Conservation (phyloP, 2,888 invertebrate genomes). For the Cyaniris semiargus region DNA sequence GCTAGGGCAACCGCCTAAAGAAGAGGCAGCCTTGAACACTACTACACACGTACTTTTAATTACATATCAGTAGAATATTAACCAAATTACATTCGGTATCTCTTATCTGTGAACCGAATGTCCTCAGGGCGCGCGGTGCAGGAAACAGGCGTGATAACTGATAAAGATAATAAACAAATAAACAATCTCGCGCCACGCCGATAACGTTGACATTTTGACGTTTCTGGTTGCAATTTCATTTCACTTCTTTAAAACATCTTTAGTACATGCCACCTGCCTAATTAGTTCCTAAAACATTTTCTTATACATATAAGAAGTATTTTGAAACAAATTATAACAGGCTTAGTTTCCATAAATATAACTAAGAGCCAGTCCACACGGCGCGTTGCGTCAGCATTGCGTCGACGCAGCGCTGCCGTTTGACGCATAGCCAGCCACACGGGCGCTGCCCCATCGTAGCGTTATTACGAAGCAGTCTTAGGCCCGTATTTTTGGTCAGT, state of each 20-base stretch:
- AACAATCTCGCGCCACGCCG: slow-evolving; percentile 31
- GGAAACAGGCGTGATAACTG: slow-evolving; percentile 38
- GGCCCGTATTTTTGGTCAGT: too few relatives aligned
- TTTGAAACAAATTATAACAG: neutral
- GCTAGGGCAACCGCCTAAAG: too few relatives aligned
- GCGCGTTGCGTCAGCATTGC: too few relatives aligned
- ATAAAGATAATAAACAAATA: slow-evolving; percentile 41
- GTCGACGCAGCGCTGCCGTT: too few relatives aligned
- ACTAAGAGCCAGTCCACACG: too few relatives aligned
- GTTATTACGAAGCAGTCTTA: too few relatives aligned
- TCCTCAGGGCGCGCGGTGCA: slow-evolving; percentile 22
- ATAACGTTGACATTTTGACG: neutral
- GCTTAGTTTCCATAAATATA: too few relatives aligned
- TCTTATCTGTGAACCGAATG: neutral
- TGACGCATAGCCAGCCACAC: too few relatives aligned
- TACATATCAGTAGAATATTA: too few relatives aligned
- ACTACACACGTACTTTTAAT: too few relatives aligned
- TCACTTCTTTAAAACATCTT: neutral
- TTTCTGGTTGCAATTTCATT: neutral
- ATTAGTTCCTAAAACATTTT: neutral
- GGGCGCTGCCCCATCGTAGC: too few relatives aligned
- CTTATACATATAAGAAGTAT: neutral
- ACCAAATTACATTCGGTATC: neutral
- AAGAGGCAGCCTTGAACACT: too few relatives aligned
- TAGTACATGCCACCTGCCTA: neutral